A percentile compares a stretch with the other conserved stretches of the same genome.
Conservation (phyloP, 2,797 vertebrate genomes). For the Brachyalestes nurse region DNA sequence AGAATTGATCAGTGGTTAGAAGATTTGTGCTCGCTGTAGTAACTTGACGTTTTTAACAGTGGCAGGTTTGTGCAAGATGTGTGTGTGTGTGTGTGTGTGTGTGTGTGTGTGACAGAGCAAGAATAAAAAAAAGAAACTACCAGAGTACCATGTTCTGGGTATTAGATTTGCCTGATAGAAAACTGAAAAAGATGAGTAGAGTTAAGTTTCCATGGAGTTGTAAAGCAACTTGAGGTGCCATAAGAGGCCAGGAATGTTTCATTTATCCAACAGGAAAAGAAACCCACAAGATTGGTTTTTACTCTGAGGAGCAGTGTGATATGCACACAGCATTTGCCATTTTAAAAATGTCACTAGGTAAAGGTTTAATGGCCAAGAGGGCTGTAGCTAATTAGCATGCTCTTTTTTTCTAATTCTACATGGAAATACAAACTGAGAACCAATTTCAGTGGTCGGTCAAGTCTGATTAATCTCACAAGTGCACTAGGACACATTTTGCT, state of each 20-base stretch:
- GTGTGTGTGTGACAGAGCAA: no score
- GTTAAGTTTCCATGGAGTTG: no score
- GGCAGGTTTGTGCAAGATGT: no score
- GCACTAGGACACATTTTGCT: not conserved
- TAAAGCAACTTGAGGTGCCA: not conserved
- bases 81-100: no score
- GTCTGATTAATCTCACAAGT: conserved; percentile 8
- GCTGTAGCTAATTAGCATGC: conserved; percentile 37
- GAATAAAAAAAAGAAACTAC: no score
- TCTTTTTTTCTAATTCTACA: conserved; percentile 39
- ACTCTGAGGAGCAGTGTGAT: conserved; percentile 26
- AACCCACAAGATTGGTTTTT: conserved; percentile 30
- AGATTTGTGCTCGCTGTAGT: no score
- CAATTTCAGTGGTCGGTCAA: conserved; percentile 6
- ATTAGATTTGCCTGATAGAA: no score
- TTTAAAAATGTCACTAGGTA: conserved; percentile 49
- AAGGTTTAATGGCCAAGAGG: conserved; percentile 47
- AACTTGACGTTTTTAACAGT: no score
- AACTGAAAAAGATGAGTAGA: no score
- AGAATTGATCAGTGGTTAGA: no score
- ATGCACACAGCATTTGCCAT: conserved; percentile 42
- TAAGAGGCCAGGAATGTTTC: not conserved
- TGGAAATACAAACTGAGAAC: conserved; percentile 8
- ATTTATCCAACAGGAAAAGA: conserved; percentile 15
- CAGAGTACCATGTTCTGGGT: no score